A percentile compares a stretch with the other conserved stretches of the same genome.
Conservation (phyloP, 2,797 vertebrate genomes). For the Acanthurus leucopareius region DNA sequence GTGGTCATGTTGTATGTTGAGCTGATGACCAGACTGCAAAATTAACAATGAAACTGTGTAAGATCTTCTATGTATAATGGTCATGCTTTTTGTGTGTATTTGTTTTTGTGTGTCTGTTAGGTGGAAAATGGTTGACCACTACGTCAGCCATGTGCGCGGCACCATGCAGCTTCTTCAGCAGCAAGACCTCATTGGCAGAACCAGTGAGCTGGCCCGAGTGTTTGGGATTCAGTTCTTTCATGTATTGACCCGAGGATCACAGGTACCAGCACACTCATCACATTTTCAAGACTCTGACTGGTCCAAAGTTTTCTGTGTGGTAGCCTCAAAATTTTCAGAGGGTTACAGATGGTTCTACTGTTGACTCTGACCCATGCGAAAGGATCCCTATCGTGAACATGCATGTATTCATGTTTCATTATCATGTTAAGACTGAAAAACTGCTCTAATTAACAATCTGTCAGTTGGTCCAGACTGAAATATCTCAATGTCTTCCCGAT, state of each 20-base stretch:
- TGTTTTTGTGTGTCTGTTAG: slow-evolving; percentile 76
- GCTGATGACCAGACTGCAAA: too few species aligned
- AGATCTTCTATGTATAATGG: not conserved
- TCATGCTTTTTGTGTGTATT: too few species aligned
- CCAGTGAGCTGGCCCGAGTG: slow-evolving; percentile 96
- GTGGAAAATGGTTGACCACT: slow-evolving; percentile 98
- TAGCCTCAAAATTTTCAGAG: not conserved
- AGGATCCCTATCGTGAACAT: too few species aligned
- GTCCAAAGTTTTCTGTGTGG: not conserved
- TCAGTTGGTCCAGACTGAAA: not conserved
- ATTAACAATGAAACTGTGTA: too few species aligned
- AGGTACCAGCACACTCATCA: slow-evolving; percentile 83
- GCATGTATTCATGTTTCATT: not conserved
- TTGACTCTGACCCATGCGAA: not conserved
- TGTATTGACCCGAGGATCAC: slow-evolving; percentile 96
- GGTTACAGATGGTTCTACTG: not conserved
- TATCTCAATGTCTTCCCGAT: not conserved
- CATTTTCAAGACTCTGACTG: not conserved
- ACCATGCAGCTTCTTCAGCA: slow-evolving; percentile 93
- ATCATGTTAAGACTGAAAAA: not conserved
- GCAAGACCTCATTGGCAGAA: slow-evolving; percentile 94
- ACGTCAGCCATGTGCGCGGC: slow-evolving; percentile 90
- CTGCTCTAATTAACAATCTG: not conserved
- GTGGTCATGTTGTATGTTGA: too few species aligned
- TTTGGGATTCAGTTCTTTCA: slow-evolving; percentile 99